Percentiles rank a stretch among this genome's conserved stretches.
Conservation (phyloP, 2,797 vertebrate genomes). For the Enteromius treurensis region DNA sequence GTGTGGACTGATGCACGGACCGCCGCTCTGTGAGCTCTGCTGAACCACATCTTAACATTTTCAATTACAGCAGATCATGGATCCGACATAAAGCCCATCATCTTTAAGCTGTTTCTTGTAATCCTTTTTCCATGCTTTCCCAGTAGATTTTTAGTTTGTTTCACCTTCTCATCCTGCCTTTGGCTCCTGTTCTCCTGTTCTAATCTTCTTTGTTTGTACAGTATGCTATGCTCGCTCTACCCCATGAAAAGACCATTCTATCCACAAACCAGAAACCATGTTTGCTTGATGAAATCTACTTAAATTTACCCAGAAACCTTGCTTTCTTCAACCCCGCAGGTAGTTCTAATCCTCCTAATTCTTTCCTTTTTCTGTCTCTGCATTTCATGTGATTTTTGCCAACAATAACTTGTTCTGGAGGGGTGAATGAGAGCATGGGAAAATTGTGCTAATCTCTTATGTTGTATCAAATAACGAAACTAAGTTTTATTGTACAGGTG, state of each 20-base stretch:
- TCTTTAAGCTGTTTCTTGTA: conserved; percentile 13
- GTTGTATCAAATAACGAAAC: neutral
- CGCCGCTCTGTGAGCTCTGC: neutral
- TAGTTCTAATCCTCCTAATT: conserved; percentile 23
- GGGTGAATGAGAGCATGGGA: conserved; percentile 13
- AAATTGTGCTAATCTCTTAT: neutral
- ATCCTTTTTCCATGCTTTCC: conserved; percentile 26
- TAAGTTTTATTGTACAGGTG: neutral
- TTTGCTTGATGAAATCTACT: conserved; percentile 51
- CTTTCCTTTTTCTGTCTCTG: conserved; percentile 10
- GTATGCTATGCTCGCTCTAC: conserved; percentile 23
- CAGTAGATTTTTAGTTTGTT: conserved; percentile 35
- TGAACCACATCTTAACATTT: conserved; percentile 27
- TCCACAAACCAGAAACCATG: conserved; percentile 33
- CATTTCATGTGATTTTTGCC: conserved; percentile 10
- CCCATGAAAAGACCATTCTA: conserved; percentile 22
- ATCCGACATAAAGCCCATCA: conserved; percentile 27
- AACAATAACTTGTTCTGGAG: conserved; percentile 24
- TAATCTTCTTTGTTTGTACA: conserved; percentile 47
- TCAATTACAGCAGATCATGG: conserved; percentile 34
- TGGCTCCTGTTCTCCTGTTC: conserved; percentile 32
- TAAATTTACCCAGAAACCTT: conserved; percentile 29
- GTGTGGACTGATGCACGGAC: neutral
- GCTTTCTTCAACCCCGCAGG: conserved; percentile 29
- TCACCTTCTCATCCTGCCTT: conserved; percentile 47